Evolutionary conservation across 2,797 vertebrate genomes (phyloP).

Genomic region (Cyclura pinguis): DNA sequence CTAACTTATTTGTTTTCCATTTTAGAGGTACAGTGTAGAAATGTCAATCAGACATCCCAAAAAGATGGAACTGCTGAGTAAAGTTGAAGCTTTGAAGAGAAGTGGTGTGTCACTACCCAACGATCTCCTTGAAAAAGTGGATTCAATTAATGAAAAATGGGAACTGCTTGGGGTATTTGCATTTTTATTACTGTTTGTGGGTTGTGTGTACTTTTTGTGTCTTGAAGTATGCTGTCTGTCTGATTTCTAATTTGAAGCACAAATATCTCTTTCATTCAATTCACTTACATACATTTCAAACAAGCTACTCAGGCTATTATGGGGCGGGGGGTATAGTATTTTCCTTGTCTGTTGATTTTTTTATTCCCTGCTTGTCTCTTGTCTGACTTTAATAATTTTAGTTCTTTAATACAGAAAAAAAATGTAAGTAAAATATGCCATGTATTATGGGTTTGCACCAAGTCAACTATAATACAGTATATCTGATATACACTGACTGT

Average conservation of each 20-base stretch:
- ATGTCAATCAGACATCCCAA: conserved; percentile 90
- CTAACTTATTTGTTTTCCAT: conserved; percentile 65
- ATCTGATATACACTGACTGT: conserved; percentile 86
- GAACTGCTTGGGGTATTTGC: conserved; percentile 91
- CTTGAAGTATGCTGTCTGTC: conserved; percentile 82
- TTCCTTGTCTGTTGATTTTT: conserved; percentile 74
- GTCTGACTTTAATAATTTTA: conserved; percentile 83
- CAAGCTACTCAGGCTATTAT: conserved; percentile 80
- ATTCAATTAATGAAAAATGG: conserved; percentile 94
- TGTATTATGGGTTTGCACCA: conserved; percentile 82
- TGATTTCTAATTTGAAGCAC: conserved; percentile 85
- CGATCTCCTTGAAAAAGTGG: conserved; percentile 89
- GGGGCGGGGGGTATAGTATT: conserved; percentile 61
- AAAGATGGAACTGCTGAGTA: conserved; percentile 89
- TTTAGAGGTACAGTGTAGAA: conserved; percentile 92
- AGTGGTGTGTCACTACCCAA: conserved; percentile 85
- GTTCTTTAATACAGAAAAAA: conserved; percentile 83
- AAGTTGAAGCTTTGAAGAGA: conserved; percentile 90
- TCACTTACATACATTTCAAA: conserved; percentile 80
- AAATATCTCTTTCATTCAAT: conserved; percentile 83
- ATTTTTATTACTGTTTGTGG: conserved; percentile 86
- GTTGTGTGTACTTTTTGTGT: conserved; percentile 80
- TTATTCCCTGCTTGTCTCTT: conserved; percentile 78
- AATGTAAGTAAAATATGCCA: conserved; percentile 84
- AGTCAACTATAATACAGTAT: conserved; percentile 85